Base-by-base conservation (phyloP, 2,888 invertebrate species). In the Escarpia spicata region DNA sequence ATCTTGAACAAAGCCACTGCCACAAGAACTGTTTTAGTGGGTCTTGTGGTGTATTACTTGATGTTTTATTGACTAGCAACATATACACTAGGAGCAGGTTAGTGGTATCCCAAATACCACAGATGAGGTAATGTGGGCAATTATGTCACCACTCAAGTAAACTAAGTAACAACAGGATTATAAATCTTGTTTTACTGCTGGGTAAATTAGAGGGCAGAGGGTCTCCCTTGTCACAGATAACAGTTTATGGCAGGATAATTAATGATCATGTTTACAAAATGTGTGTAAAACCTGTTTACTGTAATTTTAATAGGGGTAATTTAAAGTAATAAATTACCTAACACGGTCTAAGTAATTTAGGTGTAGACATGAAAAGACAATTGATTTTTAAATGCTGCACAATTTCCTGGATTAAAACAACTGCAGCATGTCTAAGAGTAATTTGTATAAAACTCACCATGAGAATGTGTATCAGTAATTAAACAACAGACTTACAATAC, bases 181-280 rank as follows among this genome's bases (percentile, higher is more conserved):
- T 75, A 75, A 75, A 75, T n/a, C 75, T 75, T 75, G 75, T 75
- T 75, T 75, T 75, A 75, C 75, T 75, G n/a, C 75, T 75, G 75
- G 75, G 26, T 75, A 75, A 75, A 75, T 75, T 75, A 75, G 75
- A 75, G n/a, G 75, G 26, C 75, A 75, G 26, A 75, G 75, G 3
- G 75, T 75, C 75, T 75, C 3, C 3, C 19, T n/a, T 26, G 75
- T 75, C 75, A 75, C 19, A 75, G 19, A 26, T 75, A 75, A 75
- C n/a, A 3, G 75, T 75, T 75, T 75, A 75, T 75, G 75, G 75
- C 75, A 75, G 75, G 75, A 19, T 75, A 75, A 75, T 75, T 75
- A 75, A 75, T 75, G 75, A n/a, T 26, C 26, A 26, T 75, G 75
- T 75, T 75, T 75, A 75, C n/a, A 26, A 75, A 75, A 75, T 75